Percentiles rank a stretch among this genome's conserved stretches.
These are phyloP conservation scores for Nasonia oneida DNA, from an alignment of 2,888 invertebrate genomes.

Conservation along the genomic window DNA sequence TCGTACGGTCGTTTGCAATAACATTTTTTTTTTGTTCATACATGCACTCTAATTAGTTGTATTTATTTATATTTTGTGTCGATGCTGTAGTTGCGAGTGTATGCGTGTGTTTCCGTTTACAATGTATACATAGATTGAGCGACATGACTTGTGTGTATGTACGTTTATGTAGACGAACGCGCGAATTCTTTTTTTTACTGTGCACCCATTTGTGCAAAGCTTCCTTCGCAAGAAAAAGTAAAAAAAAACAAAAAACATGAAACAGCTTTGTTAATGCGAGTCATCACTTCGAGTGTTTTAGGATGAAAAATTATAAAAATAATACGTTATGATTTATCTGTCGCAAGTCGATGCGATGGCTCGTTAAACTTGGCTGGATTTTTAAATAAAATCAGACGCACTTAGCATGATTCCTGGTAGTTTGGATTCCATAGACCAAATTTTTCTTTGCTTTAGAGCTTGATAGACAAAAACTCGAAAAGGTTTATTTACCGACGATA, in stretches of 20 bases:
- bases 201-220: conserved; percentile 66
- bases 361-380: conserved; percentile 47
- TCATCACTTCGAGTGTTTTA: conserved; percentile 70
- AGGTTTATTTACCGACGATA: conserved; percentile 1
- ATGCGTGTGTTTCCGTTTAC: conserved; percentile 58
- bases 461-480: neutral
- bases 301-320: conserved; percentile 76
- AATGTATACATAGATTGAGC: conserved; percentile 39
- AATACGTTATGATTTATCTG: conserved; percentile 71
- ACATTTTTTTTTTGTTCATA: conserved; percentile 20
- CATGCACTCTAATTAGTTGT: conserved; percentile 31
- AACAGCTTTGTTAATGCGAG: conserved; percentile 56
- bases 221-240: conserved; percentile 62
- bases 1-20: conserved; percentile 58
- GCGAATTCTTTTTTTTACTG: conserved; percentile 60
- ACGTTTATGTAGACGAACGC: conserved; percentile 54
- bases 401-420: neutral
- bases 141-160: conserved; percentile 25
- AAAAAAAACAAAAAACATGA: conserved; percentile 54
- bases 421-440: neutral
- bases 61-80: conserved; percentile 48
- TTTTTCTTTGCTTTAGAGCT: neutral
- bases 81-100: neutral
- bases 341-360: conserved; percentile 67
- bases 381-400: neutral